These are phyloP conservation scores for Acrocera orbiculus DNA, from an alignment of 2,888 invertebrate species.

Conservation along the genomic window DNA sequence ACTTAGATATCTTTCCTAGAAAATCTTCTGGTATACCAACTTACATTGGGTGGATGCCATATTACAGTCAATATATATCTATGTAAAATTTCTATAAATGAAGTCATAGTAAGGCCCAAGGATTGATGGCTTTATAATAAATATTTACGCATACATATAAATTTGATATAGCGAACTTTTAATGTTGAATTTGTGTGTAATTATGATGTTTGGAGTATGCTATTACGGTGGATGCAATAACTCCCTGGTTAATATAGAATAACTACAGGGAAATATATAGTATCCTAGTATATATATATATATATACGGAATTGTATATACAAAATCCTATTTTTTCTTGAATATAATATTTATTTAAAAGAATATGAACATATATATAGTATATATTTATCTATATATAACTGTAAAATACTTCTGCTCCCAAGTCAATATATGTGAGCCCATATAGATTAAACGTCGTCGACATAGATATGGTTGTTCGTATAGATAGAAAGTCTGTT, in stretches of 20 bases:
- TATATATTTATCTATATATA: too few relatives aligned
- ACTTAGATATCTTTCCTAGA: too few relatives aligned
- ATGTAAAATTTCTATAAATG: too few relatives aligned
- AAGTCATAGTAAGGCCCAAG: constrained; percentile 1
- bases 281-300: background rate
- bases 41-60: too few relatives aligned
- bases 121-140: too few relatives aligned
- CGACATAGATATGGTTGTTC: constrained; percentile 5
- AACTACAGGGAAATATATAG: background rate
- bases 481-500: constrained; percentile 4
- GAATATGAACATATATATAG: too few relatives aligned
- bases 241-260: constrained; percentile 5
- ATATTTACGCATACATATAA: too few relatives aligned
- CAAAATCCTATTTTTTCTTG: background rate
- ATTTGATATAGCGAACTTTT: too few relatives aligned
- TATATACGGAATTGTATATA: constrained; percentile 1
- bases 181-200: constrained; percentile 8
- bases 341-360: too few relatives aligned
- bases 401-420: background rate
- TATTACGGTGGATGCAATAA: constrained; percentile 10
- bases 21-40: too few relatives aligned
- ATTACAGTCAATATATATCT: too few relatives aligned
- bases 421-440: constrained; percentile 4
- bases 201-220: constrained; percentile 9
- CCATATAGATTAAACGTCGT: constrained; percentile 8